These are phyloP conservation scores for Embidobia sp. DNA, from an alignment of 2,888 invertebrate species.

Conservation along the genomic window DNA sequence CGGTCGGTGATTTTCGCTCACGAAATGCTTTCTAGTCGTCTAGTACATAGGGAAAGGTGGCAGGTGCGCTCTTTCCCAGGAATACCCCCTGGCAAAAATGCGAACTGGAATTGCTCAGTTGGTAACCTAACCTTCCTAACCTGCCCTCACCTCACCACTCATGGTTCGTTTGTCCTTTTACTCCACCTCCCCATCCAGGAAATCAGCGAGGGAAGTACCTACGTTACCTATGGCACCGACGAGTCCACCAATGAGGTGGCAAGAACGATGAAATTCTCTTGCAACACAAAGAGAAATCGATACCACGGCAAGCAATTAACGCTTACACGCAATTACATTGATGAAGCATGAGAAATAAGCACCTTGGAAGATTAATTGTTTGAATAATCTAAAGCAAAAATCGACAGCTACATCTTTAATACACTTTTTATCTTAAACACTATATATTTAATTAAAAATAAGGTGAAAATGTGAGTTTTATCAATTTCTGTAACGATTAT, in stretches of 20 bases:
- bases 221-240: slow-evolving; percentile 63
- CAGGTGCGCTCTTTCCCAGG: slow-evolving; percentile 79
- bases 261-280: slow-evolving; percentile 65
- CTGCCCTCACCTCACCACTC: slow-evolving; percentile 63
- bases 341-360: slow-evolving; percentile 27
- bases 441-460: too few relatives aligned
- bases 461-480: too few relatives aligned
- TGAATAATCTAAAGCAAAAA: too few relatives aligned
- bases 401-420: too few relatives aligned
- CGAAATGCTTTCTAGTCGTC: slow-evolving; percentile 64
- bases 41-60: slow-evolving; percentile 73
- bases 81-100: slow-evolving; percentile 77
- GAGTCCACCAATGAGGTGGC: slow-evolving; percentile 65
- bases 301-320: slow-evolving; percentile 63
- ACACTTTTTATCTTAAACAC: too few relatives aligned
- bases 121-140: slow-evolving; percentile 66
- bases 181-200: slow-evolving; percentile 66
- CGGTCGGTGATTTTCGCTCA: slow-evolving; percentile 65
- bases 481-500: too few relatives aligned
- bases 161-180: slow-evolving; percentile 66
- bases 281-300: slow-evolving; percentile 65
- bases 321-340: slow-evolving; percentile 55
- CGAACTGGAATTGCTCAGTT: slow-evolving; percentile 73
- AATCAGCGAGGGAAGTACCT: slow-evolving; percentile 67
- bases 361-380: slow-evolving; percentile 18